Conservation (phyloP, 2,797 vertebrate genomes). For the Brachyalestes nurse region DNA sequence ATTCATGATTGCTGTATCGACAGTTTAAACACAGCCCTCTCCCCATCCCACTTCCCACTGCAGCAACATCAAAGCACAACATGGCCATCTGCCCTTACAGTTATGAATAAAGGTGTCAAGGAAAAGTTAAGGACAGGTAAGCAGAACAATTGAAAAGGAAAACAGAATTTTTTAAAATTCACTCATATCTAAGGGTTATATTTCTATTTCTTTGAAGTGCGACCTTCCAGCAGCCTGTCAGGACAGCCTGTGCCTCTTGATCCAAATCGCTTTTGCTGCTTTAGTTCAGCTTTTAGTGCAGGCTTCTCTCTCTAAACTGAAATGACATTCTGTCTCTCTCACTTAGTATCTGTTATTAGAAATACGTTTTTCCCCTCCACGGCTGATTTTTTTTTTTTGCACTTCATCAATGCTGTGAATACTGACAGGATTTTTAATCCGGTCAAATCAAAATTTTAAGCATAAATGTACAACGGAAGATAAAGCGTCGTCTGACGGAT, state of each 20-base stretch:
- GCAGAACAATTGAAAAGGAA: no score
- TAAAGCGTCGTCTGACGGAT: neutral
- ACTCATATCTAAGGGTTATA: neutral
- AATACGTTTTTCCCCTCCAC: conserved; percentile 59
- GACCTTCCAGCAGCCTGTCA: conserved; percentile 60
- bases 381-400: conserved; percentile 56
- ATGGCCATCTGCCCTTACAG: neutral
- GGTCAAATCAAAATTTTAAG: neutral
- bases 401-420: neutral
- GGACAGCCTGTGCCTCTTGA: conserved; percentile 53
- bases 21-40: neutral
- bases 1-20: neutral
- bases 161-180: neutral
- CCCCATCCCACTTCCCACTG: neutral
- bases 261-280: conserved; percentile 63
- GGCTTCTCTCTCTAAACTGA: conserved; percentile 57
- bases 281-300: conserved; percentile 51
- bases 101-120: neutral
- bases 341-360: conserved; percentile 72
- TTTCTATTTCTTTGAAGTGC: conserved; percentile 35
- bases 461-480: neutral
- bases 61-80: neutral
- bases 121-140: neutral
- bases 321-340: conserved; percentile 72
- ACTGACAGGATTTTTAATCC: neutral